Base-by-base conservation (phyloP, 2,888 invertebrate species). In the Drosophila vallismaia region DNA sequence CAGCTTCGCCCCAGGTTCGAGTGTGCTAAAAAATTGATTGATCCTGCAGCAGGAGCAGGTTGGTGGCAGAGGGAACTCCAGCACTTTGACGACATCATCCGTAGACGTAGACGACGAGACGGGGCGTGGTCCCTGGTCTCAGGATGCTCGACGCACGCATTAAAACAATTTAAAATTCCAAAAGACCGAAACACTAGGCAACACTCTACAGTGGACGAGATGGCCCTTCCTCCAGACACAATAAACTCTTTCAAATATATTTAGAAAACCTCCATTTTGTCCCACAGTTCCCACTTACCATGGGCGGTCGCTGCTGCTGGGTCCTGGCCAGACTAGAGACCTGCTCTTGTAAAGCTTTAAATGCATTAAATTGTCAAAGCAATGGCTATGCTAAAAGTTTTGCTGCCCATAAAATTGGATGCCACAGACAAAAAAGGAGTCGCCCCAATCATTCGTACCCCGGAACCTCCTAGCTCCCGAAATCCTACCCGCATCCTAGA, bases 151-250 rank as follows among this genome's bases (percentile, higher is more conserved):
- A 49, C 52, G 67, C 75, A 74, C 76, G 76, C 75, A 86, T 78
- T 84, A 80, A 86, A 81, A 81, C 85, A 86, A 84, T 86, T 84
- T 86, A 77, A 86, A 78, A 84, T 84, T 81, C 85, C 81, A 63
- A 76, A 51, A 74, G 80, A 58, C 67, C 70, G 66, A 64, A 70
- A 63, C 71, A 59, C 67, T 50, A 64, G 48, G 8, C 26, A 14
- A n/a, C 31, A n/a, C 31, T 50, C 52, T 19, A 69, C 58, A 69
- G 68, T 69, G 63, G 63, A 51, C 38, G 64, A 50, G 44, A 8
- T 14, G 12, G 19, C 26, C 29, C 36, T 36, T 36, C 1, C n/a
- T 0, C 6, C 36, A 36, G 12, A n/a, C n/a, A 36, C 36, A 36
- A 33, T 33, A 5, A 10, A 1, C 36, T 5, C n/a, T 36, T 10